Evolutionary conservation across 1,140 invertebrate genomes (phyloP).

Genomic region (Dolichoris vasculosae): DNA sequence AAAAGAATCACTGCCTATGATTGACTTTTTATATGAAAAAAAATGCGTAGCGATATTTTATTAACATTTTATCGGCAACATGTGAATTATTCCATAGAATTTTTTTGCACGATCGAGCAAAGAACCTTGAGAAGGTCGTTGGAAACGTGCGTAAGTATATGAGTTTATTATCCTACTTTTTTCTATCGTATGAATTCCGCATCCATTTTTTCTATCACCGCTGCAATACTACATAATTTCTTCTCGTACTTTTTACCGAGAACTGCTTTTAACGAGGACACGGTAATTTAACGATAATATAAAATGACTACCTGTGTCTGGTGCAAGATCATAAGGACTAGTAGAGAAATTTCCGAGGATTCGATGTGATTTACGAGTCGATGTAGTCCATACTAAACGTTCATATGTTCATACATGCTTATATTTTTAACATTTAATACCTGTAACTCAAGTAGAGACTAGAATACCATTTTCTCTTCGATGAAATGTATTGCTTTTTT

Average conservation of each 20-base stretch:
- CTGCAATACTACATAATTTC: background rate
- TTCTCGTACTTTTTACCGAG: background rate
- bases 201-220: too few species aligned
- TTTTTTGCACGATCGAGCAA: background rate
- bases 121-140: constrained; percentile 40
- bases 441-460: background rate
- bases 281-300: background rate
- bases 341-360: background rate
- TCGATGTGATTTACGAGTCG: background rate
- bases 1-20: background rate
- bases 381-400: background rate
- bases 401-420: background rate
- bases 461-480: background rate
- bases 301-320: background rate
- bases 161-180: constrained; percentile 3
- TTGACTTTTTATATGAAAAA: background rate
- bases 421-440: background rate
- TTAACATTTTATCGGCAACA: constrained; percentile 32
- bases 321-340: background rate
- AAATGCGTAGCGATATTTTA: background rate
- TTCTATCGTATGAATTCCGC: background rate
- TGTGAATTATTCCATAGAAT: constrained; percentile 2
- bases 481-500: background rate
- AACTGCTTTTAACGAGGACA: background rate
- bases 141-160: background rate